These are phyloP conservation scores for Andinoacara biseriatus DNA, from an alignment of 2,113 vertebrate genomes.

Conservation along the genomic window DNA sequence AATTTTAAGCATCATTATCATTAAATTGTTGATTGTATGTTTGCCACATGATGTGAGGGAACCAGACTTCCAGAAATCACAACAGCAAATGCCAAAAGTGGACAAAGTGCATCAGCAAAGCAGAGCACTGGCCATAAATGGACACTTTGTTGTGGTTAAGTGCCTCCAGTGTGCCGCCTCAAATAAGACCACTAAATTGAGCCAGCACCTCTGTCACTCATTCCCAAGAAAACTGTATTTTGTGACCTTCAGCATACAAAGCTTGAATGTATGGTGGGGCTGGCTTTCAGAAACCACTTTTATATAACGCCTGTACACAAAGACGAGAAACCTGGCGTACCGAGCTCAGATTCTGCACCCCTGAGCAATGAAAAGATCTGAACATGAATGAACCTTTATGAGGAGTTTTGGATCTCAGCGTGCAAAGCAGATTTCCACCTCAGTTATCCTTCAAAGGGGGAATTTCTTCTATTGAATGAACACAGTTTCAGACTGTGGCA, in stretches of 20 bases:
- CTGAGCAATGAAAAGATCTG: constrained; percentile 42
- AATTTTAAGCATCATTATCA: constrained; percentile 1
- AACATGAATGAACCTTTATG: constrained; percentile 45
- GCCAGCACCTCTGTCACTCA: background rate
- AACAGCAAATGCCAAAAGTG: background rate
- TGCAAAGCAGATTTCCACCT: constrained; percentile 62
- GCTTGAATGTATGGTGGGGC: constrained; percentile 10
- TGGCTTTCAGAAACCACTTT: constrained; percentile 43
- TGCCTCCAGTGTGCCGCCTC: constrained; percentile 19
- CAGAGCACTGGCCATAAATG: constrained; percentile 2
- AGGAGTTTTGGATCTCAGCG: constrained; percentile 33
- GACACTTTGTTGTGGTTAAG: constrained; percentile 32
- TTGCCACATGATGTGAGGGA: background rate
- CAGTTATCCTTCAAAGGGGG: constrained; percentile 51
- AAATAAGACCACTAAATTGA: constrained; percentile 16
- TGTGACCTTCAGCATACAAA: constrained; percentile 50
- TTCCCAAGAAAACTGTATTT: constrained; percentile 1
- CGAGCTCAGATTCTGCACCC: constrained; percentile 43
- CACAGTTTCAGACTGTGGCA: constrained; percentile 42
- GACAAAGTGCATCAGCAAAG: constrained; percentile 17
- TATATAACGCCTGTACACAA: constrained; percentile 38
- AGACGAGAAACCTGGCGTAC: constrained; percentile 38
- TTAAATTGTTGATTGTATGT: background rate
- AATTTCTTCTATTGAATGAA: constrained; percentile 36
- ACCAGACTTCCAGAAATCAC: background rate